phyloP scores from a whole-genome alignment of 2,113 vertebrate species.

The Cyrtonyx montezumae region DNA sequence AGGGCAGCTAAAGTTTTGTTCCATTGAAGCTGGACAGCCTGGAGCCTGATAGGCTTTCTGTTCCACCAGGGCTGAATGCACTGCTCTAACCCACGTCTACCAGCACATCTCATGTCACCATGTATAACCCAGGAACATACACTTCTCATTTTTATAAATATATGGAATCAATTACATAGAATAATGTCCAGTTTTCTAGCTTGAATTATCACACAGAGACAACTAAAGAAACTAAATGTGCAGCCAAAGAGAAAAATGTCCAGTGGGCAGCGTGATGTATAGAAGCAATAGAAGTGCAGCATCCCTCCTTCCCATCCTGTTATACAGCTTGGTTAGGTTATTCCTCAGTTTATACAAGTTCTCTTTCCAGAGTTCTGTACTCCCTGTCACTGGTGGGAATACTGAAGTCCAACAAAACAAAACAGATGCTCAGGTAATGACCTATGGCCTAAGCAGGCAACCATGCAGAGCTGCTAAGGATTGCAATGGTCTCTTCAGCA shows the following conservation, averaged over 20 bases:
- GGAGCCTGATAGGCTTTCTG: background rate
- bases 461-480: background rate
- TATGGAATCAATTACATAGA: background rate
- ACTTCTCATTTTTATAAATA: background rate
- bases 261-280: background rate
- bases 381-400: background rate
- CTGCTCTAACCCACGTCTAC: background rate
- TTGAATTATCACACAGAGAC: background rate
- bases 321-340: background rate
- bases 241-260: background rate
- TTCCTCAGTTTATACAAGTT: background rate
- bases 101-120: background rate
- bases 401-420: background rate
- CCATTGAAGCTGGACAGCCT: background rate
- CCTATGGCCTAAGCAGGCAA: background rate
- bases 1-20: background rate
- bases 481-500: background rate
- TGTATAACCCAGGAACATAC: background rate
- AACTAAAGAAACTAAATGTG: background rate
- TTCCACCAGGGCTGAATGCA: background rate
- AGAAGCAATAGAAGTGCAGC: background rate
- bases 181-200: background rate
- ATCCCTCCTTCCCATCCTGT: background rate
- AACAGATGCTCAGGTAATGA: slow-evolving; percentile 1
- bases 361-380: background rate